Base-by-base conservation (phyloP, 2,888 invertebrate genomes). In the Biston betularia region DNA sequence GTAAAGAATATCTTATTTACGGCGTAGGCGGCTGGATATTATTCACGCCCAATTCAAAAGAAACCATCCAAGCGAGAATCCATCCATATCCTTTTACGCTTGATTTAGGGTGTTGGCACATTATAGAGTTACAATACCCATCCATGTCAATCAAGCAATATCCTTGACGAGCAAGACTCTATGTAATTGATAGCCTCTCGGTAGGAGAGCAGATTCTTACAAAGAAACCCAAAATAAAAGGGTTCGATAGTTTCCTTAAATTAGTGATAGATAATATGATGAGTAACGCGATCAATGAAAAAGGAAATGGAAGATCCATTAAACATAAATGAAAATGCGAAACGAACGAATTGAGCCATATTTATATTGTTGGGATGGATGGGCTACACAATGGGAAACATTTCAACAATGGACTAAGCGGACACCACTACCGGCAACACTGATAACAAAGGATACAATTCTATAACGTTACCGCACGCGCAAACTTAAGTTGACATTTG, bases 131-230 rank as follows among this genome's bases (percentile, higher is more conserved):
- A 81, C 80, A 84, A 85, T 84, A 84, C 78, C 81, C 81, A 76
- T 83, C 80, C 79, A 84, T 85, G 89, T 89, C 89, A 87, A 89
- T 90, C 89, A 89, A 80, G 78, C 76, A 73, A 83, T 85, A 84
- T 80, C 84, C 86, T 83, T 83, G 85, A 82, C 84, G 81, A 85
- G 81, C 77, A 75, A 70, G 67, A 72, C 73, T 76, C 80, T 78
- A 73, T 82, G 86, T 86, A 88, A 89, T 89, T 86, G 88, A 90
- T 89, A 87, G 87, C 83, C 78, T 79, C 74, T 79, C 71, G 74
- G 75, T 71, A 76, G 75, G 75, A 75, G 75, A 74, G 69, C 78
- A 71, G 73, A 78, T 79, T 77, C 77, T 79, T 78, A 75, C 69
- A 65, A 58, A 69, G 60, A 63, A 49, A 59, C 59, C 56, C 40